Percentiles rank a stretch among this genome's conserved stretches.
These are phyloP conservation scores for Gymnosoma rotundatum DNA, from an alignment of 2,888 invertebrate species.

Conservation along the genomic window DNA sequence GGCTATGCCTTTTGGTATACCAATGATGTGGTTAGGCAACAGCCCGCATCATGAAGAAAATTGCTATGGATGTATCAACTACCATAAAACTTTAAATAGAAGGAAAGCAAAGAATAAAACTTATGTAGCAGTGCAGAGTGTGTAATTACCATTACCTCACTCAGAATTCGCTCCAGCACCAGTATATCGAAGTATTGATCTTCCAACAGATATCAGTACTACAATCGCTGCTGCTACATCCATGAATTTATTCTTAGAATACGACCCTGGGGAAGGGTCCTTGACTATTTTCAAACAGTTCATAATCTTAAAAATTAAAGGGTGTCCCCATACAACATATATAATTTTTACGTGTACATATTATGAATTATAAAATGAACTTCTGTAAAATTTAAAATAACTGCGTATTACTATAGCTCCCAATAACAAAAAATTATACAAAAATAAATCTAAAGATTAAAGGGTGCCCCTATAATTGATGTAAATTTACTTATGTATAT, in stretches of 20 bases:
- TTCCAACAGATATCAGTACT: constrained; percentile 37
- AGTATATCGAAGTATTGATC: not conserved
- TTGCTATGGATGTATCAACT: constrained; percentile 24
- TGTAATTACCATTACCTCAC: constrained; percentile 18
- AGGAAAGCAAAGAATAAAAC: constrained; percentile 24
- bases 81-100: constrained; percentile 29
- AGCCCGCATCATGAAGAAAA: constrained; percentile 17
- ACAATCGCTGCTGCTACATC: constrained; percentile 25
- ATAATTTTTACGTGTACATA: too few relatives aligned
- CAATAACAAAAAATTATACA: too few relatives aligned
- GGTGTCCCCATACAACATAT: not conserved
- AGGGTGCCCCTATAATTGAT: too few relatives aligned
- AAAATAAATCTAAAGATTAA: too few relatives aligned
- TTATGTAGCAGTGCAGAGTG: constrained; percentile 1
- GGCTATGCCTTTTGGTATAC: constrained; percentile 30
- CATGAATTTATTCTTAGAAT: constrained; percentile 36
- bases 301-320: constrained; percentile 22
- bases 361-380: too few relatives aligned
- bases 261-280: constrained; percentile 22
- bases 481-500: too few relatives aligned
- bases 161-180: constrained; percentile 4
- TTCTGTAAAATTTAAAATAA: too few relatives aligned
- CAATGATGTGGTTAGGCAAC: constrained; percentile 14
- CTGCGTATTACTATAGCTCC: too few relatives aligned
- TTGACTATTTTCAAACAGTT: too few relatives aligned